Evolutionary conservation across 2,888 invertebrate genomes (phyloP).

Genomic region (Agrotis ipsilon): DNA sequence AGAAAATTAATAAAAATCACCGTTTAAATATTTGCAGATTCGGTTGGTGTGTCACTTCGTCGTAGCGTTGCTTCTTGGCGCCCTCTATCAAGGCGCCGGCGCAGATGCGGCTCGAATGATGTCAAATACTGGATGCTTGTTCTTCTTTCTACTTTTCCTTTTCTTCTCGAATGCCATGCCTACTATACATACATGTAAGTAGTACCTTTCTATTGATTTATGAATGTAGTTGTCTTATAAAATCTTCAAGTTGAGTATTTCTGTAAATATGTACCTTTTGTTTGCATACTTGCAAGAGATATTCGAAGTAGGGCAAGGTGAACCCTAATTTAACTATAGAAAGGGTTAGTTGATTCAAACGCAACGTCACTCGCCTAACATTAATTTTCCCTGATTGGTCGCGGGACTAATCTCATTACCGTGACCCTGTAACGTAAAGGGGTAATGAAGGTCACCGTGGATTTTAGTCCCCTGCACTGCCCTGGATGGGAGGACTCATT

Average conservation of each 20-base stretch:
- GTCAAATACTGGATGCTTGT: slow-evolving; percentile 91
- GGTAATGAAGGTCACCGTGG: too few species aligned
- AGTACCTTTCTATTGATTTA: neutral
- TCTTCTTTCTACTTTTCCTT: slow-evolving; percentile 91
- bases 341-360: too few species aligned
- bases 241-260: too few species aligned
- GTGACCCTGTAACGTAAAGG: too few species aligned
- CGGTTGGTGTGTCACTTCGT: slow-evolving; percentile 88
- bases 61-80: slow-evolving; percentile 90
- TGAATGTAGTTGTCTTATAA: neutral
- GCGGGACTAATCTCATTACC: too few species aligned
- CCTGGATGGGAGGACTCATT: too few species aligned
- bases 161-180: slow-evolving; percentile 93
- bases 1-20: neutral
- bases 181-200: slow-evolving; percentile 92
- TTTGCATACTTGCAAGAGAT: too few species aligned
- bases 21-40: slow-evolving; percentile 75
- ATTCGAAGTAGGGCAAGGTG: too few species aligned
- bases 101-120: slow-evolving; percentile 87
- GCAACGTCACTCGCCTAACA: neutral
- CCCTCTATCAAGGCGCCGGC: slow-evolving; percentile 91
- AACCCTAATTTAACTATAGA: too few species aligned
- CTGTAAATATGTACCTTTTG: too few species aligned
- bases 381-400: too few species aligned
- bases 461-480: too few species aligned